phyloP scores from a whole-genome alignment of 2,797 vertebrate genomes.

The Phrynocephalus guinanensis region DNA sequence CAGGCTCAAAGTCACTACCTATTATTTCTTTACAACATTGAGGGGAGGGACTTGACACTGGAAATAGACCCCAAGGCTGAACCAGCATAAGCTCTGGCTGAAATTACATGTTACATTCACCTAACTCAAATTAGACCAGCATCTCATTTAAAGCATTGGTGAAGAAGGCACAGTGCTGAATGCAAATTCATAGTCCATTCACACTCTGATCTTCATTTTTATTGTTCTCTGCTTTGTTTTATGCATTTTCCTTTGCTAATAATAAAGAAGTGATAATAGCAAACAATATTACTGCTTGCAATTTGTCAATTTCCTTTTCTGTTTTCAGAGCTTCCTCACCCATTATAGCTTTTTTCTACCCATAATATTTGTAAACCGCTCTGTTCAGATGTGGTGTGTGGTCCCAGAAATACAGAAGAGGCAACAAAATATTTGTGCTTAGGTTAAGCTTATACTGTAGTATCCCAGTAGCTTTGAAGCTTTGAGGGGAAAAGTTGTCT shows the following conservation, averaged over 20 bases:
- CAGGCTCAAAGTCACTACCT: background rate
- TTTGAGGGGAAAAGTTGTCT: background rate
- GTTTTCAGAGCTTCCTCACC: background rate
- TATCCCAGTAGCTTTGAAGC: conserved; percentile 7
- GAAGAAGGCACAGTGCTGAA: background rate
- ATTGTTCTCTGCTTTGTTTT: background rate
- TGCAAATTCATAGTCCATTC: background rate
- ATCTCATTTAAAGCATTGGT: background rate
- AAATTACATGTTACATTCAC: background rate
- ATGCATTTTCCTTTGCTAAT: background rate
- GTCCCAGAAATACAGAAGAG: background rate
- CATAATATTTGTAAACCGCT: background rate
- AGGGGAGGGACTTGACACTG: background rate
- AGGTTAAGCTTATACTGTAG: background rate
- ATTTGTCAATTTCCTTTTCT: background rate
- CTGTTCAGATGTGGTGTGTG: background rate
- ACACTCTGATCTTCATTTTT: background rate
- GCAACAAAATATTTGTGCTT: background rate
- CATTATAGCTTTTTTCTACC: no score
- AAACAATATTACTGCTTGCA: background rate
- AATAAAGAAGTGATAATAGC: conserved; percentile 20
- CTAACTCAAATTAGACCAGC: background rate
- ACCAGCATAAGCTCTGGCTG: background rate
- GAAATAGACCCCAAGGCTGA: background rate
- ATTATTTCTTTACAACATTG: background rate